Conservation (phyloP, 2,888 invertebrate genomes). For the Perithous albicinctus region DNA sequence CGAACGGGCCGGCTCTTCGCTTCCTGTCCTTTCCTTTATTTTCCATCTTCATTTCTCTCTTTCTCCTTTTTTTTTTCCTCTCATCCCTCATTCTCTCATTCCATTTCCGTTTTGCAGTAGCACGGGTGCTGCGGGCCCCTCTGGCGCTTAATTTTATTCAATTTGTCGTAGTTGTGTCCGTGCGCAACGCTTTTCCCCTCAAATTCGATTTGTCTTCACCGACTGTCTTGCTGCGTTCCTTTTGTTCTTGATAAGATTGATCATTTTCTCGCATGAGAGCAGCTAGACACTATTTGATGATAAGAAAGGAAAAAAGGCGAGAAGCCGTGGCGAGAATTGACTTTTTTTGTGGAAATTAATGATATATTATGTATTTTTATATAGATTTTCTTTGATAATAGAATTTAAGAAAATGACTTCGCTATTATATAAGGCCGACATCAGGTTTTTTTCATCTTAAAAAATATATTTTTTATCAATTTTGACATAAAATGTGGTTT, state of each 20-base stretch:
- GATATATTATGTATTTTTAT: no score
- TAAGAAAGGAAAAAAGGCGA: background rate
- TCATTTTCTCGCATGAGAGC: constrained; percentile 10
- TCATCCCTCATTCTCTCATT: no score
- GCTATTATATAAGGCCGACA: no score
- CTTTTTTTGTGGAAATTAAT: background rate
- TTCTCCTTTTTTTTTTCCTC: constrained; percentile 11
- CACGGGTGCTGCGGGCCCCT: background rate
- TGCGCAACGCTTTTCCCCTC: constrained; percentile 14
- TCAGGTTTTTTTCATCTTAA: no score
- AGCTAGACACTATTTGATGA: background rate
- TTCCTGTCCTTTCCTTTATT: constrained; percentile 40
- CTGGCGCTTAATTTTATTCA: constrained; percentile 48
- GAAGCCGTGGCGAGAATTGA: background rate
- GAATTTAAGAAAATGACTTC: no score
- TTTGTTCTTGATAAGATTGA: constrained; percentile 32
- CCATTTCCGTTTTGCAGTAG: constrained; percentile 60
- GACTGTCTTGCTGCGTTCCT: background rate
- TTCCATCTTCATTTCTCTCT: constrained; percentile 9
- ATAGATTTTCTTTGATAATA: no score
- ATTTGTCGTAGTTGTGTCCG: constrained; percentile 39
- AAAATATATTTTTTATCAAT: no score
- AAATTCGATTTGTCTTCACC: constrained; percentile 48
- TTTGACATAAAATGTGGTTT: no score
- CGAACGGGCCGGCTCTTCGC: constrained; percentile 1